Evolutionary conservation across 2,113 vertebrate species (phyloP).

Genomic region (Eulemur rufifrons): DNA sequence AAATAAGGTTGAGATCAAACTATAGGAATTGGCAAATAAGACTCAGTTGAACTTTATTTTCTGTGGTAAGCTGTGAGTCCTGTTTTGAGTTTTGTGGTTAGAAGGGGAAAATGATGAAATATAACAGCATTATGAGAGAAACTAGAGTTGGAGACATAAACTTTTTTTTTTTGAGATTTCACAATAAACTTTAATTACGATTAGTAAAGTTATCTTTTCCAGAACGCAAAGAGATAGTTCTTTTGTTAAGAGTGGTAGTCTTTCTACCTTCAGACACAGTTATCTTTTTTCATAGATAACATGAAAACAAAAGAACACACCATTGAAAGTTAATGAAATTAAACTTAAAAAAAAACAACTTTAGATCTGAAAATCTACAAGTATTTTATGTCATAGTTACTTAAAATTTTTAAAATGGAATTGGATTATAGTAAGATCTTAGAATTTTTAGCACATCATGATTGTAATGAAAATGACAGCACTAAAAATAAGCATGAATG

Average conservation of each 20-base stretch:
- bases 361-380: neutral
- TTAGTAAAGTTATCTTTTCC: neutral
- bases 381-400: neutral
- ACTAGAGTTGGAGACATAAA: neutral
- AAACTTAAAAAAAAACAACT: neutral
- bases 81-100: neutral
- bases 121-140: neutral
- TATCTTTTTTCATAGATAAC: neutral
- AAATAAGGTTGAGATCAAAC: neutral
- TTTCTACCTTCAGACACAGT: neutral
- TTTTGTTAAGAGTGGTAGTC: neutral
- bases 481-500: slow-evolving; percentile 60
- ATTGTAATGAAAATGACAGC: slow-evolving; percentile 35
- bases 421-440: neutral
- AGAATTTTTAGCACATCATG: neutral
- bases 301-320: neutral
- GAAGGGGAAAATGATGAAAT: neutral
- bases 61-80: neutral
- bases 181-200: neutral
- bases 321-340: neutral
- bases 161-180: neutral
- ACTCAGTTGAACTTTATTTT: neutral
- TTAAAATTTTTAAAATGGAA: neutral
- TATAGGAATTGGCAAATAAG: neutral
- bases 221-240: neutral